Evolutionary conservation across 2,888 invertebrate species (phyloP), one percentile per base, ranked within the genome.

Genomic region (Arrhopalites spinosus): DNA sequence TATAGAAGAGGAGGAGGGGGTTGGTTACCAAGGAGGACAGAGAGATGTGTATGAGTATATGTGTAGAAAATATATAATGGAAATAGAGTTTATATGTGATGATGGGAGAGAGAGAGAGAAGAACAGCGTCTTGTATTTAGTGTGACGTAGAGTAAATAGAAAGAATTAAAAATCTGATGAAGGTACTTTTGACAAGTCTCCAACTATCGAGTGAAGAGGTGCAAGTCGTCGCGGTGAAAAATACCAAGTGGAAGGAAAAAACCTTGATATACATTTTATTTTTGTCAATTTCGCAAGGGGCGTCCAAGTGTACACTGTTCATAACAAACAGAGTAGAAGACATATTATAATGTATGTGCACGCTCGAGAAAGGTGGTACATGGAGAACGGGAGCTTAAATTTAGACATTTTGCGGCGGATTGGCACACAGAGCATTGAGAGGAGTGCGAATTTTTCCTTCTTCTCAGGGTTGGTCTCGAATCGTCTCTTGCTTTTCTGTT

Each of bases 211-310:
- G 71, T 70, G 69, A 77, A 74, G 76, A 69, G 78, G 67, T 73
- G 71, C 77, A 64, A 70, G 73, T 59, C 63, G 67, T 69, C 63
- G 69, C 75, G 71, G 73, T 74, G 68, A 75, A 75, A 36, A 36
- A 77, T 75, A 79, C 74, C 76, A 75, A 75, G 78, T 73, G 76
- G 78, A 72, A 67, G 67, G 75, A 77, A 74, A 75, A 78, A 81
- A 79, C 78, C 81, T 78, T 80, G 81, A 80, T 80, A 82, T 77
- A 79, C 77, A 77, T 81, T 75, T 81, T 76, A 77, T 80, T 79
- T 79, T 79, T 78, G 78, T 78, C 78, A 79, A 79, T 78, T 78
- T 76, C 73, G 66, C 75, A 75, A 75, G 64, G 72, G 78, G 59
- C 67, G 71, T 72, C 50, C 45, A 71, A 70, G 69, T 75, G 70